A percentile compares a stretch with the other conserved stretches of the same genome.
Conservation (phyloP, 2,888 invertebrate genomes). For the Gari tellinella region DNA sequence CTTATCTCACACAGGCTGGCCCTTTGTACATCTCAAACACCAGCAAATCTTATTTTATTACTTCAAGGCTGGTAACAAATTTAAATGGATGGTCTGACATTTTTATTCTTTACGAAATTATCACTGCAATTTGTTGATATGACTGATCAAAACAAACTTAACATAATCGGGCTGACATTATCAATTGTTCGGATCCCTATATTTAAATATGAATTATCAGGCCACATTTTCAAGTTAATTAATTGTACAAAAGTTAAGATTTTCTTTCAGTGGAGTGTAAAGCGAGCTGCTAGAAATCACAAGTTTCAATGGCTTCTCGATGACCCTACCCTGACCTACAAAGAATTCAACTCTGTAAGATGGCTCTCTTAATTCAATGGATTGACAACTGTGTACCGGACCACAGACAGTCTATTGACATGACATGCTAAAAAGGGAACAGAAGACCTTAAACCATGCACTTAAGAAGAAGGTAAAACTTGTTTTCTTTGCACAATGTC, state of each 20-base stretch:
- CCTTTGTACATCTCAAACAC: slow-evolving; percentile 43
- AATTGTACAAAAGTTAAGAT: no score
- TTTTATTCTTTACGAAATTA: no score
- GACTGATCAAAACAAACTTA: not conserved
- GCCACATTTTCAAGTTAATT: not conserved
- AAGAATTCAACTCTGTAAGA: slow-evolving; percentile 51
- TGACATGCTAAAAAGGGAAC: no score
- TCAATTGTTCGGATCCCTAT: not conserved
- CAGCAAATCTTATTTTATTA: slow-evolving; percentile 39
- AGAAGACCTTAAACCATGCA: no score
- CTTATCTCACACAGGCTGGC: slow-evolving; percentile 42
- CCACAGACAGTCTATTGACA: no score
- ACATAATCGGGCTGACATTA: not conserved
- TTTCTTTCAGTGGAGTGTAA: slow-evolving; percentile 26
- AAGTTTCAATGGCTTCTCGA: slow-evolving; percentile 38
- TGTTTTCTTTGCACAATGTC: no score
- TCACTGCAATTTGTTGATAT: not conserved
- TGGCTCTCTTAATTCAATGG: no score
- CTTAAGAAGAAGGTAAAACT: no score
- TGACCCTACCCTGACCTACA: slow-evolving; percentile 36
- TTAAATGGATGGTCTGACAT: no score
- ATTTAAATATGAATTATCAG: not conserved
- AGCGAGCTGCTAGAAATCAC: slow-evolving; percentile 24
- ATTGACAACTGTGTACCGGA: no score
- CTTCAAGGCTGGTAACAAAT: no score